Evolutionary conservation across 2,113 vertebrate species (phyloP).

Genomic region (Puma concolor): DNA sequence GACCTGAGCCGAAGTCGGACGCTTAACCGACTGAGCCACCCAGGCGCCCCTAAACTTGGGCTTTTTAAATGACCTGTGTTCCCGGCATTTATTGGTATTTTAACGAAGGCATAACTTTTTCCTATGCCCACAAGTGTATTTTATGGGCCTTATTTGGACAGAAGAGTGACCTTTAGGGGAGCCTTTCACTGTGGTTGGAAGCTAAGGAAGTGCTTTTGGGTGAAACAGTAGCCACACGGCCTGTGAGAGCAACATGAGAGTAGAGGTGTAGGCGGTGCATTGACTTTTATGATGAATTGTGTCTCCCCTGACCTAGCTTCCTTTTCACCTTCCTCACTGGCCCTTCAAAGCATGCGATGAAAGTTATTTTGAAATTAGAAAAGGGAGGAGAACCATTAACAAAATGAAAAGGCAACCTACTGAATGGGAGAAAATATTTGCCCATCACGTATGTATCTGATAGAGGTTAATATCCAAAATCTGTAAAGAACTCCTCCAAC

Average conservation of each 20-base stretch:
- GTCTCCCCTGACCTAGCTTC: conserved; percentile 11
- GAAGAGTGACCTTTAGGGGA: conserved; percentile 12
- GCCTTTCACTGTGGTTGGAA: conserved; percentile 5
- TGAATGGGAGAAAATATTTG: conserved; percentile 12
- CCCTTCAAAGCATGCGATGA: neutral
- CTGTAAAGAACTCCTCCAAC: neutral
- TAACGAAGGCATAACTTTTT: conserved; percentile 22
- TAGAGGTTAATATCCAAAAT: neutral
- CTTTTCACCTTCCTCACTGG: conserved; percentile 16
- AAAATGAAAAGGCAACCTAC: neutral
- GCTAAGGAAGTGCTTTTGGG: neutral
- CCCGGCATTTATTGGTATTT: conserved; percentile 43
- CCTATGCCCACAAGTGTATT: neutral
- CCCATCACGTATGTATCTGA: neutral
- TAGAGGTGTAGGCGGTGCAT: neutral
- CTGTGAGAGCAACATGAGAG: neutral
- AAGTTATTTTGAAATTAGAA: conserved; percentile 43
- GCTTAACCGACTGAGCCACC: no score
- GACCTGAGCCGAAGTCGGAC: no score
- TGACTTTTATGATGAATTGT: conserved; percentile 12
- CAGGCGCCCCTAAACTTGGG: neutral
- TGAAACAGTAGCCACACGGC: neutral
- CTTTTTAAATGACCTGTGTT: neutral
- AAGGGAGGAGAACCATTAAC: neutral
- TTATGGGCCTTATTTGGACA: conserved; percentile 13